Evolutionary conservation across 2,888 invertebrate genomes (phyloP), one percentile per base, ranked within the genome.

Genomic region (Harpagoxenus sublaevis): DNA sequence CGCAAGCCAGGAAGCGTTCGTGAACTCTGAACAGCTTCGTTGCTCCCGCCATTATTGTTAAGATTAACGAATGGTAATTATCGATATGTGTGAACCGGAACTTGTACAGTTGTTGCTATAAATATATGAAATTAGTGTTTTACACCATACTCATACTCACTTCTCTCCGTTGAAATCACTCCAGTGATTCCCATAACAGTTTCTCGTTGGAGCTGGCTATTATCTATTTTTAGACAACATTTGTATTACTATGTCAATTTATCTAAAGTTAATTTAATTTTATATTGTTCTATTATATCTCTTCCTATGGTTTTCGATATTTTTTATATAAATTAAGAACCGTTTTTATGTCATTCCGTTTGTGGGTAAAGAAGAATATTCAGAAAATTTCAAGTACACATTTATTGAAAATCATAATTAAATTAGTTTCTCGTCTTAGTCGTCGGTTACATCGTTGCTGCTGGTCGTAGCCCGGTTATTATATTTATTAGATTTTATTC

Each of bases 51-150:
- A 82, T 57, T 85, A 84, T 84, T 83, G 85, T 86, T 84, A 86
- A 83, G 84, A 68, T 83, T 84, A 83, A 85, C 66, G 78, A 77
- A 82, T 86, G 87, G 77, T 85, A 83, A 86, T 81, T 85, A 93
- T 93, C 90, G 93, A 93, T 92, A 92, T 92, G 93, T 93, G 94
- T 94, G 94, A 78, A 93, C 92, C 92, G 93, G 90, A 94, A 93
- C 93, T 93, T 95, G 95, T 95, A 95, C 95, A 95, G 94, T 94
- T 94, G 94, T 95, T 95, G 94, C 94, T 94, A 95, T 94, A 94
- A 95, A 95, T 95, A 95, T 94, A 94, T 94, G 90, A 94, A 93
- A 94, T 94, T 94, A 94, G 94, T 94, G 95, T 95, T 95, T 95
- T 94, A 94, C 94, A 94, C 93, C 92, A 92, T 87, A 92, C 86